Conservation (phyloP, 1,140 invertebrate genomes). For the Scylla paramamosain region DNA sequence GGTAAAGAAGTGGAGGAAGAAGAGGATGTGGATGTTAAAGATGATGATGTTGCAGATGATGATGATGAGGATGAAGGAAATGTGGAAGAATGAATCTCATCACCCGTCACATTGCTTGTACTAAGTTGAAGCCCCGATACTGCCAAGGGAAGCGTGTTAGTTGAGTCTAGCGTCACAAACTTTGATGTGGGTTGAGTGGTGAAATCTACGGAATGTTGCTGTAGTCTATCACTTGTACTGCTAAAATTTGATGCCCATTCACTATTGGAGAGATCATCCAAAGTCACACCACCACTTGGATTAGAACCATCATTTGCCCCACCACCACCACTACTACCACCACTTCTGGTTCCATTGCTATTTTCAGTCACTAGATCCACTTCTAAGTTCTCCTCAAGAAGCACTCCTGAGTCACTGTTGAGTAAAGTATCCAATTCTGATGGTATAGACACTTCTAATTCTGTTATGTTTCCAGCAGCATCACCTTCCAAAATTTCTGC, state of each 20-base stretch:
- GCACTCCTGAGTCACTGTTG: slow-evolving; percentile 63
- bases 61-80: slow-evolving; percentile 68
- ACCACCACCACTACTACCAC: slow-evolving; percentile 37
- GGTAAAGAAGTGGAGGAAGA: slow-evolving; percentile 61
- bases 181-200: slow-evolving; percentile 73
- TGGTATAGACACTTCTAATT: slow-evolving; percentile 72
- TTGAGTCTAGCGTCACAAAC: slow-evolving; percentile 72
- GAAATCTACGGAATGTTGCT: slow-evolving; percentile 73
- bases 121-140: slow-evolving; percentile 76
- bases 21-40: slow-evolving; percentile 50
- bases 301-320: slow-evolving; percentile 63
- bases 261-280: slow-evolving; percentile 70
- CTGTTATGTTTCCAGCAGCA: slow-evolving; percentile 63
- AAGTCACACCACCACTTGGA: slow-evolving; percentile 64
- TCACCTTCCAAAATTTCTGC: slow-evolving; percentile 70
- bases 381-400: slow-evolving; percentile 70
- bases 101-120: slow-evolving; percentile 76
- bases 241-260: slow-evolving; percentile 74
- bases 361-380: slow-evolving; percentile 71
- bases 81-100: slow-evolving; percentile 72
- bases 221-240: slow-evolving; percentile 70
- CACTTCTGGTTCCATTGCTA: slow-evolving; percentile 65
- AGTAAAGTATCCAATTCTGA: slow-evolving; percentile 69
- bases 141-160: slow-evolving; percentile 74
- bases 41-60: slow-evolving; percentile 57